phyloP scores from a whole-genome alignment of 2,113 vertebrate genomes.

The Aegypius monachus region DNA sequence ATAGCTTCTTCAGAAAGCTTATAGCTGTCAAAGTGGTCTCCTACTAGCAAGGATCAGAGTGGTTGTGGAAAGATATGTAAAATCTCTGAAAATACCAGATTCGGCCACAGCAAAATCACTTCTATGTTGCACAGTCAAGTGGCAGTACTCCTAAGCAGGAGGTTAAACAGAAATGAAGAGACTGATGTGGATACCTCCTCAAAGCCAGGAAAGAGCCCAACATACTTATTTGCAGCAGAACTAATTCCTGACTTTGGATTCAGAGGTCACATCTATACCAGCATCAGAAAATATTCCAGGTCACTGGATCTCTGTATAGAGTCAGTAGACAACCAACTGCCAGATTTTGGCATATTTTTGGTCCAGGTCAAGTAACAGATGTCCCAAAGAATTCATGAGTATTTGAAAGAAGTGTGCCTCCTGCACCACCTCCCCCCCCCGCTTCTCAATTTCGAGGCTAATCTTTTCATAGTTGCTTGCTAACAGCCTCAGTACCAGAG shows the following conservation, averaged over 20 bases:
- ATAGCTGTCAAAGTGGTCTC: background rate
- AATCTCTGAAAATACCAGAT: background rate
- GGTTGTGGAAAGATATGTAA: background rate
- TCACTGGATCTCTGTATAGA: background rate
- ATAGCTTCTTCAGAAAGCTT: background rate
- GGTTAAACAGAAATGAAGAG: background rate
- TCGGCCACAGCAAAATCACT: background rate
- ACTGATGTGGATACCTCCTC: background rate
- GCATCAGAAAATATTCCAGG: background rate
- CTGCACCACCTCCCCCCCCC: fast-evolving
- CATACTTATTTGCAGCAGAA: background rate
- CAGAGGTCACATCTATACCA: background rate
- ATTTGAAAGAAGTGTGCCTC: background rate
- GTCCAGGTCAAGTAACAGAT: background rate
- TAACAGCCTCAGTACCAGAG: background rate
- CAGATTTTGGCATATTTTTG: background rate
- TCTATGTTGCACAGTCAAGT: background rate
- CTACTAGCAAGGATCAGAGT: background rate
- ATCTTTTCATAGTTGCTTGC: background rate
- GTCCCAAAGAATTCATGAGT: background rate
- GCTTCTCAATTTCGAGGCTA: background rate
- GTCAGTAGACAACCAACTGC: background rate
- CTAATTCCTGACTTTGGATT: background rate
- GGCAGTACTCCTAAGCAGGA: background rate
- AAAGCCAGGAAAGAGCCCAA: background rate